phyloP scores from a whole-genome alignment of 1,140 invertebrate genomes.

The Pissodes strobi region DNA sequence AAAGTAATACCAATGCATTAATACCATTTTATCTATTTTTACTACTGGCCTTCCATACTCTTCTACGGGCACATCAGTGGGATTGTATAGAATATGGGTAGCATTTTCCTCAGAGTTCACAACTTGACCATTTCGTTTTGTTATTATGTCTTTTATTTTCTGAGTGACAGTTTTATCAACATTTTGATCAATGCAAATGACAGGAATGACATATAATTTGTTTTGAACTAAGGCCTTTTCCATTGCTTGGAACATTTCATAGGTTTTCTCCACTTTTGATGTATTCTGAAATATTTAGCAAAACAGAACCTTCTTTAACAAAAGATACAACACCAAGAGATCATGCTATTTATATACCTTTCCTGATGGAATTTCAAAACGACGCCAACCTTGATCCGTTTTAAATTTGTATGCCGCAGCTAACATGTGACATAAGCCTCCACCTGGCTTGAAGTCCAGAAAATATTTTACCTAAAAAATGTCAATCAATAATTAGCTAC shows the following conservation, averaged over 20 bases:
- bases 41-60: conserved; percentile 86
- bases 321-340: conserved; percentile 22
- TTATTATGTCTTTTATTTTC: conserved; percentile 89
- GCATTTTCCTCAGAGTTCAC: conserved; percentile 81
- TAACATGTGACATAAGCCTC: too few relatives aligned
- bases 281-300: conserved; percentile 70
- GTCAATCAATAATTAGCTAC: too few relatives aligned
- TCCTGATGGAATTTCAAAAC: conserved; percentile 87
- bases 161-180: conserved; percentile 81
- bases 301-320: conserved; percentile 30
- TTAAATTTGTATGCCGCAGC: conserved; percentile 94
- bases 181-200: conserved; percentile 80
- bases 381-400: conserved; percentile 91
- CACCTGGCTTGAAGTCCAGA: conserved; percentile 92
- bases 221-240: conserved; percentile 83
- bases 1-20: too few relatives aligned
- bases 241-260: conserved; percentile 93
- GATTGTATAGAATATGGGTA: too few relatives aligned
- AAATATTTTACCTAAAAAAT: conserved; percentile 69
- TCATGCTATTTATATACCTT: conserved; percentile 61
- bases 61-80: conserved; percentile 89
- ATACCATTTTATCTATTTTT: conserved; percentile 77
- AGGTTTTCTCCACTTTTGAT: conserved; percentile 87
- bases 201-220: conserved; percentile 78
- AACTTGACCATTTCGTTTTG: conserved; percentile 81